phyloP scores from a whole-genome alignment of 2,888 invertebrate genomes.

The Parasteatoda lunata region DNA sequence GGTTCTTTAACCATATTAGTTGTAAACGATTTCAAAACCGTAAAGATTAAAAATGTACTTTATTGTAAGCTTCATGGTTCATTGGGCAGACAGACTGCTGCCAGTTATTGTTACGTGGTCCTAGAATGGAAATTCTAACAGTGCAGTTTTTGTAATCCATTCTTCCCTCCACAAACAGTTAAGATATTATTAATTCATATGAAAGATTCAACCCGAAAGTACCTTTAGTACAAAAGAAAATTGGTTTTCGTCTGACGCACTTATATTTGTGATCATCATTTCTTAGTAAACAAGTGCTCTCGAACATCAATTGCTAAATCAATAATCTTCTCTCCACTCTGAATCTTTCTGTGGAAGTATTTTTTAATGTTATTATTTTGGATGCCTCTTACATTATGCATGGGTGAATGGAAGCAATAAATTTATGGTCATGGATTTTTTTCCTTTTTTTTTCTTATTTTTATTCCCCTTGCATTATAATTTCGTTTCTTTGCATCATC shows the following conservation, averaged over 20 bases:
- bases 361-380: constrained; percentile 45
- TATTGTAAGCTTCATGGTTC: too few species aligned
- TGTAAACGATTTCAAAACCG: too few species aligned
- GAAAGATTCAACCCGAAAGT: too few species aligned
- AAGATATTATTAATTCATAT: too few species aligned
- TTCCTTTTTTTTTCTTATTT: neutral
- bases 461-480: neutral
- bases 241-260: constrained; percentile 22
- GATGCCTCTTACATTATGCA: constrained; percentile 55
- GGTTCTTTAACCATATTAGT: too few species aligned
- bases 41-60: too few species aligned
- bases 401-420: constrained; percentile 44
- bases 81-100: too few species aligned
- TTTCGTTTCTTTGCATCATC: neutral
- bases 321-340: constrained; percentile 36
- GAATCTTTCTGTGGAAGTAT: constrained; percentile 29
- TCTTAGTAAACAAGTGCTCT: constrained; percentile 48
- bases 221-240: constrained; percentile 20
- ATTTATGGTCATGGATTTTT: constrained; percentile 44
- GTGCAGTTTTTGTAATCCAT: too few species aligned
- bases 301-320: constrained; percentile 35
- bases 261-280: constrained; percentile 34
- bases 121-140: too few species aligned
- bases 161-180: too few species aligned
- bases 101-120: too few species aligned